These are phyloP conservation scores for Gisinianus flammeolus DNA, from an alignment of 2,888 invertebrate genomes.

Conservation along the genomic window DNA sequence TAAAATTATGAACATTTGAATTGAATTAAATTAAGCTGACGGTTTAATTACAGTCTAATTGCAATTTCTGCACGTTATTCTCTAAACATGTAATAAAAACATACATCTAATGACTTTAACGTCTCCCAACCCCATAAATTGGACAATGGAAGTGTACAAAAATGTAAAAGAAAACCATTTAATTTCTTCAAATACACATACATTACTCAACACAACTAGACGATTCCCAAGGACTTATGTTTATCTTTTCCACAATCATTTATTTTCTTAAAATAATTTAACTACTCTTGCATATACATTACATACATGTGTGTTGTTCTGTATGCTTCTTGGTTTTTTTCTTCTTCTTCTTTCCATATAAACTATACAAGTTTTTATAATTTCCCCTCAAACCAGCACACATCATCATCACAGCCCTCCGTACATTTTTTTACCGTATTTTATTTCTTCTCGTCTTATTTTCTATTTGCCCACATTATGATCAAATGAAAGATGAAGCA, in stretches of 20 bases:
- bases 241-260: neutral
- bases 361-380: neutral
- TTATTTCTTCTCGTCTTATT: neutral
- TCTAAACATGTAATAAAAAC: conserved; percentile 30
- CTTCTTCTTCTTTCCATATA: neutral
- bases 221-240: conserved; percentile 9
- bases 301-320: neutral
- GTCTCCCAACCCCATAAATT: conserved; percentile 20
- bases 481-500: neutral
- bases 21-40: conserved; percentile 36
- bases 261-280: conserved; percentile 34
- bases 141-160: conserved; percentile 16
- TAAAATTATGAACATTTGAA: conserved; percentile 32
- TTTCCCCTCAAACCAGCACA: too few relatives aligned
- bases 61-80: conserved; percentile 1
- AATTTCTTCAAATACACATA: conserved; percentile 5
- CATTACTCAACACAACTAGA: conserved; percentile 25
- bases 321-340: neutral
- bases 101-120: conserved; percentile 21
- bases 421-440: neutral
- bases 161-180: conserved; percentile 22
- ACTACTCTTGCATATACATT: neutral
- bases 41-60: conserved; percentile 30
- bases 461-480: neutral
- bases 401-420: neutral